These are phyloP conservation scores for Garra rufa DNA, from an alignment of 2,113 vertebrate species.

Conservation along the genomic window DNA sequence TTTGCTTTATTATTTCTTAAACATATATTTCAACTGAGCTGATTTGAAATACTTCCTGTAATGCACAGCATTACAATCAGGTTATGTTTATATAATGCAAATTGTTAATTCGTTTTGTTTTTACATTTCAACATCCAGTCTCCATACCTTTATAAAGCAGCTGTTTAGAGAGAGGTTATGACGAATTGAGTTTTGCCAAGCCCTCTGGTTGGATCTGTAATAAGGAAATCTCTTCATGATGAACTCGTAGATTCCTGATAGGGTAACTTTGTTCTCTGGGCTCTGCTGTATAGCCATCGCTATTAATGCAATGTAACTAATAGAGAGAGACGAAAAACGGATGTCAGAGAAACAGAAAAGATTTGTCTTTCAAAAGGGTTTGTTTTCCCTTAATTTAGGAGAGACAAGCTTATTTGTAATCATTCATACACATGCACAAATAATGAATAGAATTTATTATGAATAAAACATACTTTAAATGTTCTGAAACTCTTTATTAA, in stretches of 20 bases:
- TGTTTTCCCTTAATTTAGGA: background rate
- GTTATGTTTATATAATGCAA: background rate
- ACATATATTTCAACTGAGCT: background rate
- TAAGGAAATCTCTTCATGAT: constrained; percentile 97
- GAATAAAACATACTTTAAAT: background rate
- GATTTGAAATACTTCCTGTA: background rate
- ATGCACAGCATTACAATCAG: background rate
- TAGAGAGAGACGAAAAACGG: constrained; percentile 57
- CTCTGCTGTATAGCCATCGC: constrained; percentile 99
- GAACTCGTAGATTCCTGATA: constrained; percentile 98
- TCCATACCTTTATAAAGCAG: constrained; percentile 94
- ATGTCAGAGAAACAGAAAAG: constrained; percentile 22
- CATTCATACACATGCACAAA: background rate
- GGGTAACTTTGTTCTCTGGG: constrained; percentile 89
- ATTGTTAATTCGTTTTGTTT: too few species aligned
- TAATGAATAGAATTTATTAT: background rate
- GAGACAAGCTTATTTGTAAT: background rate
- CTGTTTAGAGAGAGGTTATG: constrained; percentile 99
- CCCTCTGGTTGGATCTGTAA: constrained; percentile 95
- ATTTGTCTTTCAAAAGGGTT: background rate
- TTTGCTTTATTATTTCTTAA: background rate
- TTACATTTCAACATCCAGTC: background rate
- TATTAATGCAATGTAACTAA: constrained; percentile 96
- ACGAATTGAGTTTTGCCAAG: constrained; percentile 98
- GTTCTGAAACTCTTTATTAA: background rate